These are phyloP conservation scores for Paracentrotus lividus DNA, from an alignment of 53 echinoderm and acorn worm species.

Conservation along the genomic window DNA sequence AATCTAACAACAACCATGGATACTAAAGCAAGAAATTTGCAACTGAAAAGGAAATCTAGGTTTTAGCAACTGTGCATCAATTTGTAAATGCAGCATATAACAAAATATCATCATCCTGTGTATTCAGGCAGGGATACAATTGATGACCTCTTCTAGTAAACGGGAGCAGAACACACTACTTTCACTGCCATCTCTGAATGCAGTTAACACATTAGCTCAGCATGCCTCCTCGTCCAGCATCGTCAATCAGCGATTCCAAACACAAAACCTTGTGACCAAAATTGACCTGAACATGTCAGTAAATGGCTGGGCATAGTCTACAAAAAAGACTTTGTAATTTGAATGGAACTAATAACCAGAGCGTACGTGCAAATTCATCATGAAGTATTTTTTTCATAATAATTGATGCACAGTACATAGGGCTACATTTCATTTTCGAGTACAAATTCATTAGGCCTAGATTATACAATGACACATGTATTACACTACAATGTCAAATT, in stretches of 20 bases:
- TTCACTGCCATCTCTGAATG: background rate
- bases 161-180: constrained; percentile 28
- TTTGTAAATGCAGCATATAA: background rate
- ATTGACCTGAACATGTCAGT: background rate
- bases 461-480: too few relatives aligned
- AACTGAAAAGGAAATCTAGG: background rate
- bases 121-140: background rate
- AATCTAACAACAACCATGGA: background rate
- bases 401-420: too few relatives aligned
- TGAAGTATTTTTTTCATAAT: too few relatives aligned
- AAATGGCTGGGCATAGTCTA: background rate
- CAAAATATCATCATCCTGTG: constrained; percentile 16
- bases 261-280: constrained; percentile 17
- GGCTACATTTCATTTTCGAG: too few relatives aligned
- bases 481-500: too few relatives aligned
- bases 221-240: background rate
- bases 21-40: background rate
- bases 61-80: background rate
- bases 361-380: too few relatives aligned
- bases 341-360: too few relatives aligned
- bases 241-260: background rate
- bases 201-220: background rate
- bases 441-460: too few relatives aligned
- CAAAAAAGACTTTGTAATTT: background rate
- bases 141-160: background rate